Evolutionary conservation across 2,113 vertebrate genomes (phyloP).

Genomic region (Cyanocitta stelleri): DNA sequence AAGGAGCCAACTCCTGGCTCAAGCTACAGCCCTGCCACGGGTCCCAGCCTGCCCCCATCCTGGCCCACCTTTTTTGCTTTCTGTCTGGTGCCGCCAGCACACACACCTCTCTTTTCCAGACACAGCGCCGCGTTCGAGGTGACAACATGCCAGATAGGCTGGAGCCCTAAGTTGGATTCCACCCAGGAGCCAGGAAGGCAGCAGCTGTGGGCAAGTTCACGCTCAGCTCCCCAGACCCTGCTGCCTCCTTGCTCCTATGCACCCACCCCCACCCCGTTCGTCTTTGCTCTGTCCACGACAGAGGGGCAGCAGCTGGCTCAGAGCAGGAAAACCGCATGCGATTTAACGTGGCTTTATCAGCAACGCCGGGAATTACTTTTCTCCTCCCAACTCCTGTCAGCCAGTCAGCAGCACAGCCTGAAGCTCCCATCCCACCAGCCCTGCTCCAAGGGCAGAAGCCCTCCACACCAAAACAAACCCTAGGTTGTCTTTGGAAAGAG

Average conservation of each 20-base stretch:
- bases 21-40: rapidly evolving
- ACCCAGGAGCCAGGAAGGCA: not conserved
- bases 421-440: not conserved
- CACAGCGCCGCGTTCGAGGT: rapidly evolving
- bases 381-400: not conserved
- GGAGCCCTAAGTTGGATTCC: not conserved
- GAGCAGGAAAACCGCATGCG: rapidly evolving
- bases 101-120: not conserved
- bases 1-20: not conserved
- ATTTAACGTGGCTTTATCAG: not conserved
- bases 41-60: not conserved
- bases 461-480: rapidly evolving
- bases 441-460: not conserved
- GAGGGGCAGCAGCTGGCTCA: not conserved
- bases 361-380: not conserved
- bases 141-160: rapidly evolving
- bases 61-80: not conserved
- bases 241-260: not conserved
- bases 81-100: rapidly evolving
- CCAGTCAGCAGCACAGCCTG: not conserved
- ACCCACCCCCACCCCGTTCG: rapidly evolving
- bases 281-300: rapidly evolving
- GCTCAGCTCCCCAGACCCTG: not conserved
- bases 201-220: rapidly evolving
- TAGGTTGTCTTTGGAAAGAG: not conserved